Conservation (phyloP, 2,113 vertebrate genomes). For the Brachyistius frenatus region DNA sequence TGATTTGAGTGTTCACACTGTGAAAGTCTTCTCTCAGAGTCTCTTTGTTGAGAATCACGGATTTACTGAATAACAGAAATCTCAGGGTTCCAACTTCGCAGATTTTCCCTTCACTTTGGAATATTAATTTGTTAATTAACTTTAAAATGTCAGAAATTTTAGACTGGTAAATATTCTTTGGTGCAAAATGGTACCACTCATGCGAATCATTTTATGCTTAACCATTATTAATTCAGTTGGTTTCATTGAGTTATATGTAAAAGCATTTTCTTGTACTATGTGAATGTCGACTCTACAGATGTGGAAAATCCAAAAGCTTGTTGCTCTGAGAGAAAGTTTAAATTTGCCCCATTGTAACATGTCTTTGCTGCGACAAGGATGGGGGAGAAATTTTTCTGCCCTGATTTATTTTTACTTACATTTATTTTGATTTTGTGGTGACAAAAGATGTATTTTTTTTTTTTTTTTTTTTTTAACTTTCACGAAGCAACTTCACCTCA, state of each 20-base stretch:
- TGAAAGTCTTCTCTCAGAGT: slow-evolving; percentile 35
- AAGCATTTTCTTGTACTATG: slow-evolving; percentile 36
- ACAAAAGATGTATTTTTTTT: slow-evolving; percentile 1
- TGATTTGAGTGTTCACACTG: slow-evolving; percentile 28
- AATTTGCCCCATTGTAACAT: slow-evolving; percentile 28
- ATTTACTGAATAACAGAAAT: slow-evolving; percentile 66
- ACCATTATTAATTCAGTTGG: slow-evolving; percentile 3
- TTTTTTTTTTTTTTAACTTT: slow-evolving; percentile 24
- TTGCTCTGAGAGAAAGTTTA: slow-evolving; percentile 33
- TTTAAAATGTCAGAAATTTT: slow-evolving; percentile 40
- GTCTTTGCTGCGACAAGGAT: slow-evolving; percentile 25
- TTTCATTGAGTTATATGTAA: slow-evolving; percentile 26
- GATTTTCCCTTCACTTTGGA: slow-evolving; percentile 43
- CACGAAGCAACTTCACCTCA: slow-evolving; percentile 54
- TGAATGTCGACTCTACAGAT: slow-evolving; percentile 47
- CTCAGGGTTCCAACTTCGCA: slow-evolving; percentile 82
- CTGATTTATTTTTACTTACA: neutral
- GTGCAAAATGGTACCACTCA: slow-evolving; percentile 29
- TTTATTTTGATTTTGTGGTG: slow-evolving; percentile 12
- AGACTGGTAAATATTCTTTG: slow-evolving; percentile 30
- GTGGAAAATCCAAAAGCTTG: slow-evolving; percentile 36
- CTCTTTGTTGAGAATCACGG: slow-evolving; percentile 25
- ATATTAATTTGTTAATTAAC: slow-evolving; percentile 21
- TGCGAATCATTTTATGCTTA: slow-evolving; percentile 28
- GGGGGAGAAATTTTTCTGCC: neutral